These are phyloP conservation scores for Lagopus muta DNA, from an alignment of 2,113 vertebrate species.

Conservation along the genomic window DNA sequence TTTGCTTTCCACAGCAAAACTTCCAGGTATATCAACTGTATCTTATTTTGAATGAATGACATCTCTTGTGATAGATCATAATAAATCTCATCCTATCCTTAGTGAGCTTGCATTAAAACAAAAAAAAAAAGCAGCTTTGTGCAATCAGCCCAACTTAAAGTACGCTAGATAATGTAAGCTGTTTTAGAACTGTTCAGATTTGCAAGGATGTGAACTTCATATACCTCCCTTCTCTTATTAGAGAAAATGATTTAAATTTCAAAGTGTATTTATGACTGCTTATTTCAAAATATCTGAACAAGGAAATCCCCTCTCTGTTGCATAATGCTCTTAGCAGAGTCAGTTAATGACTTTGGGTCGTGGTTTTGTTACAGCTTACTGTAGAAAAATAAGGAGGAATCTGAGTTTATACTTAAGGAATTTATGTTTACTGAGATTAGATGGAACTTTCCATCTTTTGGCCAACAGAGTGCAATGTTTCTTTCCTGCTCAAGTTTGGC, in stretches of 20 bases:
- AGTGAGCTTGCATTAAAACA: not conserved
- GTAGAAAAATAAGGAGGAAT: not conserved
- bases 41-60: not conserved
- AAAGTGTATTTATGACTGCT: not conserved
- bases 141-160: accelerated
- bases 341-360: not conserved
- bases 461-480: not conserved
- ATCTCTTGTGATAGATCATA: not conserved
- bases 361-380: not conserved
- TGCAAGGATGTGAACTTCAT: not conserved
- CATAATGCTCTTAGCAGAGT: not conserved
- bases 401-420: not conserved
- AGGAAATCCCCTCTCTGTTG: not conserved
- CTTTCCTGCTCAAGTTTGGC: not conserved
- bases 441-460: not conserved
- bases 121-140: not conserved
- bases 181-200: not conserved
- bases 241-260: not conserved
- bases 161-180: not conserved
- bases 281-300: not conserved
- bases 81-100: accelerated
- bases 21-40: not conserved
- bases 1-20: not conserved
- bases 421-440: not conserved
- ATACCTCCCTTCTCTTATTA: not conserved